Conservation (phyloP, 2,888 invertebrate genomes). For the Dascillus cervinus region DNA sequence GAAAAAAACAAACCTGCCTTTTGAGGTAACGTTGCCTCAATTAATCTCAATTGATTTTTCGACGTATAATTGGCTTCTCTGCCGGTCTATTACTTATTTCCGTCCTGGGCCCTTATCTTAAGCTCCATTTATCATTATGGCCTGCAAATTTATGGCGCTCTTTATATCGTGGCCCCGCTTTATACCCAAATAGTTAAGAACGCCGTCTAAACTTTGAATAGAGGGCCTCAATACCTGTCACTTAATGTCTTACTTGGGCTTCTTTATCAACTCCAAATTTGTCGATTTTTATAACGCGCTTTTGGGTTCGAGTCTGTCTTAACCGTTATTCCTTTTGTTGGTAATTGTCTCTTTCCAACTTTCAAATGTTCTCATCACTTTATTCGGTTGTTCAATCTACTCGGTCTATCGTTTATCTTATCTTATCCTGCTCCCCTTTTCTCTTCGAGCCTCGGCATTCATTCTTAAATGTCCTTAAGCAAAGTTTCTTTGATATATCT, state of each 20-base stretch:
- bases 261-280: too few species aligned
- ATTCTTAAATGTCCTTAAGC: constrained; percentile 35
- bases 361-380: constrained; percentile 39
- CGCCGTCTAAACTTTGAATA: constrained; percentile 8
- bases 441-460: constrained; percentile 35
- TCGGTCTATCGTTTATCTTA: constrained; percentile 38
- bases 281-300: constrained; percentile 20
- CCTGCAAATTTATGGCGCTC: constrained; percentile 10
- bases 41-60: constrained; percentile 12
- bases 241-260: constrained; percentile 9
- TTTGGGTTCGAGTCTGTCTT: constrained; percentile 16
- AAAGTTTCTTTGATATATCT: constrained; percentile 38
- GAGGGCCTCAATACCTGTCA: constrained; percentile 3
- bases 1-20: too few species aligned
- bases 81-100: constrained; percentile 7
- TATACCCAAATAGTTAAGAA: constrained; percentile 5
- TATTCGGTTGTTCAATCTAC: constrained; percentile 38
- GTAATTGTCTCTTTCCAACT: constrained; percentile 35
- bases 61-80: constrained; percentile 9
- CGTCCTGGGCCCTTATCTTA: constrained; percentile 6
- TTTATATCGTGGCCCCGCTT: constrained; percentile 4
- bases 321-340: constrained; percentile 28
- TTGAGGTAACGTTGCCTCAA: too few species aligned
- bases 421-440: constrained; percentile 35
- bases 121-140: constrained; percentile 11